phyloP scores from a whole-genome alignment of 2,888 invertebrate species.

The Amorpha juglandis region DNA sequence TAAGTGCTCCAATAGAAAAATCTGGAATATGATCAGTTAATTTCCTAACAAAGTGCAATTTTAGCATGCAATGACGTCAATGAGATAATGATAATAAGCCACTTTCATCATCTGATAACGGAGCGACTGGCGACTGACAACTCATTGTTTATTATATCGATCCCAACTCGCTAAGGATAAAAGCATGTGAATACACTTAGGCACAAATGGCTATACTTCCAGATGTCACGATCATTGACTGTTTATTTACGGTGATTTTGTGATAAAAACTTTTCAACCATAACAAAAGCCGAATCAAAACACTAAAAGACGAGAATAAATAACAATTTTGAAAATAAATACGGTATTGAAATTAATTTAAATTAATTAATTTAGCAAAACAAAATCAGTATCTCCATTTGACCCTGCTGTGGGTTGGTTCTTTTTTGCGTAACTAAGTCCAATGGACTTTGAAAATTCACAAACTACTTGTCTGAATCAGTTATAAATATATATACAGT shows the following conservation, averaged over 20 bases:
- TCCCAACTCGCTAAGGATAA: neutral
- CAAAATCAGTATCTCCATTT: too few relatives aligned
- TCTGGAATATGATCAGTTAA: conserved; percentile 5
- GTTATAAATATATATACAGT: too few relatives aligned
- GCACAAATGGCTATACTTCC: neutral
- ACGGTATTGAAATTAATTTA: too few relatives aligned
- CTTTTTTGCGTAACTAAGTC: too few relatives aligned
- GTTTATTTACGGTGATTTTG: neutral
- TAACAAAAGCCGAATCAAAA: too few relatives aligned
- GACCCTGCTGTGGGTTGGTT: too few relatives aligned
- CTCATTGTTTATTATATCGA: neutral
- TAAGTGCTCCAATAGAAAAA: neutral
- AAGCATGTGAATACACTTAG: neutral
- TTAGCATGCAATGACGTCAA: conserved; percentile 9
- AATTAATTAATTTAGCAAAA: too few relatives aligned
- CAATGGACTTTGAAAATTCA: too few relatives aligned
- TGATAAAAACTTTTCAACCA: neutral
- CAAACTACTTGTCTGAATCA: too few relatives aligned
- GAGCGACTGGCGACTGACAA: neutral
- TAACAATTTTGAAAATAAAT: too few relatives aligned
- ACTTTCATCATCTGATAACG: conserved; percentile 12
- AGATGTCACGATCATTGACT: neutral
- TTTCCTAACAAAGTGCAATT: conserved; percentile 4
- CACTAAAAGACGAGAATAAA: too few relatives aligned
- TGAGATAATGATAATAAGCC: neutral